phyloP scores from a whole-genome alignment of 2,888 invertebrate species.

The Pasiphila rectangulata region DNA sequence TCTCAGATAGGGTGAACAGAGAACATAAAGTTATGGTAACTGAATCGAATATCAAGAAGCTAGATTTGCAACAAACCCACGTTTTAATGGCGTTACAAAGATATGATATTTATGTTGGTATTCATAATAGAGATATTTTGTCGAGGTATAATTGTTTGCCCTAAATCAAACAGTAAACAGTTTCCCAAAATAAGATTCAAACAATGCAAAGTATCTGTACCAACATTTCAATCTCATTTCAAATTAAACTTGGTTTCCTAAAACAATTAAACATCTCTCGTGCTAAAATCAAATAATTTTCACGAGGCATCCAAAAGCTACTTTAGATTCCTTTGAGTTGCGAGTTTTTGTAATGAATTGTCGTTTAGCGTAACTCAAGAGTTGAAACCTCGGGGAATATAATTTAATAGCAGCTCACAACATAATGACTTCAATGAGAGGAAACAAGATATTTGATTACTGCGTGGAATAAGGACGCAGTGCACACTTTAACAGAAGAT shows the following conservation, averaged over 20 bases:
- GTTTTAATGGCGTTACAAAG: neutral
- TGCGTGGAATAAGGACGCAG: constrained; percentile 25
- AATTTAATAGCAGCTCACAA: constrained; percentile 41
- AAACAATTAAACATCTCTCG: constrained; percentile 30
- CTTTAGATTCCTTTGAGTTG: constrained; percentile 32
- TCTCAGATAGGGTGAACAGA: neutral
- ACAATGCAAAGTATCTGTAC: constrained; percentile 3
- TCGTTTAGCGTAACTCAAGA: constrained; percentile 29
- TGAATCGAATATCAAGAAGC: neutral
- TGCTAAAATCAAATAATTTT: constrained; percentile 34
- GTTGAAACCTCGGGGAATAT: constrained; percentile 34
- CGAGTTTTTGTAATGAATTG: constrained; percentile 34
- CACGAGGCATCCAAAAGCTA: constrained; percentile 29
- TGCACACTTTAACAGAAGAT: constrained; percentile 7
- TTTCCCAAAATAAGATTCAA: neutral
- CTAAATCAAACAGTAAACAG: neutral
- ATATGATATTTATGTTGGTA: neutral
- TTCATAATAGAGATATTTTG: too few relatives aligned
- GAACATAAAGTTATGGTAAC: constrained; percentile 1
- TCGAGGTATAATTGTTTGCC: neutral
- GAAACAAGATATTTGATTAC: constrained; percentile 36
- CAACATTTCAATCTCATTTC: constrained; percentile 14
- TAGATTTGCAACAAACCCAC: constrained; percentile 1
- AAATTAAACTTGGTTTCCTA: constrained; percentile 21
- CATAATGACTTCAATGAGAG: constrained; percentile 41